These are phyloP conservation scores for Cathartes aura DNA, from an alignment of 2,113 vertebrate genomes.

Conservation along the genomic window DNA sequence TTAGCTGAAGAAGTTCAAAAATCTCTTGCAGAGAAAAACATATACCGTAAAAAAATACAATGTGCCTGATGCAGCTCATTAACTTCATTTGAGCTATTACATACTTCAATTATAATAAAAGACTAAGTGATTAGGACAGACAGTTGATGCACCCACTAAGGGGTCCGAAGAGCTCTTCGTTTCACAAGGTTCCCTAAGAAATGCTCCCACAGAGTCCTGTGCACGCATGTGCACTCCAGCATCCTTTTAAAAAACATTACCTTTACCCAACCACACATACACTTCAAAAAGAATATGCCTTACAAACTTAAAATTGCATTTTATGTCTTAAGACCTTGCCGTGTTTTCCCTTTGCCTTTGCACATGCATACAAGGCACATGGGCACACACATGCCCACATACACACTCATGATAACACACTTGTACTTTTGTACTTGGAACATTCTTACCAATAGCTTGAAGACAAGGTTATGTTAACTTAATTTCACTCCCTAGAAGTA, in stretches of 20 bases:
- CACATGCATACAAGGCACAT: too few relatives aligned
- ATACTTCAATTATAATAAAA: background rate
- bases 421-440: background rate
- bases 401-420: background rate
- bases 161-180: background rate
- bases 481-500: background rate
- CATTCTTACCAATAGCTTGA: background rate
- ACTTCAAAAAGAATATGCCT: background rate
- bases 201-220: background rate
- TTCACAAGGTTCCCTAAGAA: background rate
- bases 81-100: background rate
- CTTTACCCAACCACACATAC: background rate
- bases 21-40: background rate
- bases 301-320: background rate
- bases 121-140: background rate
- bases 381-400: too few relatives aligned
- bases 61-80: background rate
- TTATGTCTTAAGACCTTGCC: accelerated
- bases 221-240: accelerated
- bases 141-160: background rate
- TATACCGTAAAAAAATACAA: background rate
- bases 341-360: background rate
- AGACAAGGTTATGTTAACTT: background rate
- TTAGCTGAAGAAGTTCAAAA: background rate
- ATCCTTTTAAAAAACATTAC: background rate